Evolutionary conservation across 1,140 invertebrate species (phyloP), one percentile per base, ranked within the genome.

Genomic region (Magallana gigas): DNA sequence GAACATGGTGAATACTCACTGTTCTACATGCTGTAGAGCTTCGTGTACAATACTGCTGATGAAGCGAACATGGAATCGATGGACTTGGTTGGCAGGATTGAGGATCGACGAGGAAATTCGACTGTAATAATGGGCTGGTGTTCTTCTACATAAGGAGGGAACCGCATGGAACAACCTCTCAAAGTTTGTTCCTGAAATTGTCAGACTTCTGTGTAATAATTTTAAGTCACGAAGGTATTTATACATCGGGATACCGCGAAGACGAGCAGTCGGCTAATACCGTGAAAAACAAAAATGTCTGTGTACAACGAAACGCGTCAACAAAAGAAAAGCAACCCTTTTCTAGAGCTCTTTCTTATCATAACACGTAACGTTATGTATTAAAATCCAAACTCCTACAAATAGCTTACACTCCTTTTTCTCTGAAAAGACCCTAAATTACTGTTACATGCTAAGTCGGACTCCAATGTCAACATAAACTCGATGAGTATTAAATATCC

Each of bases 151-250:
- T 76, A 29, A 29, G 12, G 64, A 71, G 18, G 64, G 29, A 29
- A 29, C 68, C 12, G 68, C 23, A 11, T 76, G 68, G 68, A 76
- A 36, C 36, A 36, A 76, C 23, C 23, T 36, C 2, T 76, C 68
- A 29, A 29, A 12, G 23, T 76, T 76, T 29, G 68, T 76, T 29
- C 68, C 23, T 12, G 68, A 29, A 12, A 76, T 14, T 29, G 68
- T 76, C 36, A 76, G 23, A 29, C 68, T 23, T 29, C 68, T 76
- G 68, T 76, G 23, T 12, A 76, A 76, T 76, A 18, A 9, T 76
- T 76, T 76, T 29, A 76, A 76, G 23, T 76, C 23, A 29, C 23
- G 68, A 36, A 76, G 14, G 68, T 29, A 76, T 76, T 76, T 76
- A 76, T 76, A 29, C 68, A 76, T 76, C 36, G 36, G 68, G 68